phyloP scores from a whole-genome alignment of 1,140 invertebrate genomes.

The Dendrolimus punctatus region DNA sequence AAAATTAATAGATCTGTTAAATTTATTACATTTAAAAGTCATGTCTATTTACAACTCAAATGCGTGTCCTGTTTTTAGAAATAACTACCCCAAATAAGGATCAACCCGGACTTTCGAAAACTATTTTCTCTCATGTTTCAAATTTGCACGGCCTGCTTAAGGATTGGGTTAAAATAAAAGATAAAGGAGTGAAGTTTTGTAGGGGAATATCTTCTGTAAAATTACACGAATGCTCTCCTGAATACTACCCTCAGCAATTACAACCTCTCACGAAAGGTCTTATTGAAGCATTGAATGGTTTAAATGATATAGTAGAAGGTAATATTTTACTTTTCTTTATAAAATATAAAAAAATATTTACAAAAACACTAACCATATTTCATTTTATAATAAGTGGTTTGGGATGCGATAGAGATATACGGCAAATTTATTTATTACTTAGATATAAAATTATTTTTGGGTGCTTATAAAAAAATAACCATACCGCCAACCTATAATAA shows the following conservation, averaged over 20 bases:
- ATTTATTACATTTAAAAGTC: too few species aligned
- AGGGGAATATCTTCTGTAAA: slow-evolving; percentile 41
- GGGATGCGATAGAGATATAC: too few species aligned
- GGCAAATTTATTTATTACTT: too few species aligned
- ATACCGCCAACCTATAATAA: too few species aligned
- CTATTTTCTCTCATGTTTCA: slow-evolving; percentile 44
- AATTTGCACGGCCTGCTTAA: slow-evolving; percentile 37
- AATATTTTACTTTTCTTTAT: slow-evolving; percentile 6
- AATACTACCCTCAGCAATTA: slow-evolving; percentile 49
- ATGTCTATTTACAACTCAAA: too few species aligned
- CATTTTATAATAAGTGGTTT: too few species aligned
- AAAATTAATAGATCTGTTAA: neutral
- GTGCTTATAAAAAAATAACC: too few species aligned
- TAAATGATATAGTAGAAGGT: slow-evolving; percentile 49
- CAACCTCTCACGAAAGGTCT: slow-evolving; percentile 35
- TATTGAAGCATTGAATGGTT: slow-evolving; percentile 28
- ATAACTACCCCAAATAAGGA: slow-evolving; percentile 40
- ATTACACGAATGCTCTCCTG: slow-evolving; percentile 43
- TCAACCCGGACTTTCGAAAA: slow-evolving; percentile 37
- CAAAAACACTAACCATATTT: too few species aligned
- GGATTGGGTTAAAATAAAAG: slow-evolving; percentile 37
- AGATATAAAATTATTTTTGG: too few species aligned
- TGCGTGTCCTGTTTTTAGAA: slow-evolving; percentile 28
- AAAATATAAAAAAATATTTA: too few species aligned
- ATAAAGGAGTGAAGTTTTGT: slow-evolving; percentile 47